Evolutionary conservation across 2,113 vertebrate species (phyloP).

Genomic region (Myiopsitta monachus): DNA sequence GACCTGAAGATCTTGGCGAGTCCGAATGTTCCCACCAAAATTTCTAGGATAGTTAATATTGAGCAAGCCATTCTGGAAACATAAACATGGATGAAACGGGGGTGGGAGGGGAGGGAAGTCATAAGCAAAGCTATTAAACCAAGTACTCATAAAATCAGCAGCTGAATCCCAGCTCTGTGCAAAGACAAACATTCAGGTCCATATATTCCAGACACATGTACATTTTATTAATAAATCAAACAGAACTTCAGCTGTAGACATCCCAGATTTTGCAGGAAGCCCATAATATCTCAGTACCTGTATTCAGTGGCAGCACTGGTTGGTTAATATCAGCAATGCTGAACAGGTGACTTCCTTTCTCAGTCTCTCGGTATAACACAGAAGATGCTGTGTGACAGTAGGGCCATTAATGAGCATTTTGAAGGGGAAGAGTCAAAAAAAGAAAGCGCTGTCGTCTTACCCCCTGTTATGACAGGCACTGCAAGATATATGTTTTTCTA

Average conservation of each 20-base stretch:
- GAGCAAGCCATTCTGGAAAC: neutral
- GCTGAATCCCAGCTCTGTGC: neutral
- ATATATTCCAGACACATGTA: neutral
- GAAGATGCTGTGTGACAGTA: neutral
- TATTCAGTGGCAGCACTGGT: neutral
- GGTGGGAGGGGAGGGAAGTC: too few species aligned
- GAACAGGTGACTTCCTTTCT: neutral
- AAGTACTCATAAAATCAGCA: neutral
- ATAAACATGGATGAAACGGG: rapidly evolving
- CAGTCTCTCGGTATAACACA: neutral
- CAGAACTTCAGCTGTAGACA: neutral
- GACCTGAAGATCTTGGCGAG: rapidly evolving
- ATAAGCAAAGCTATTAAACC: neutral
- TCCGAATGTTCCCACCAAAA: neutral
- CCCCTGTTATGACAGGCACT: neutral
- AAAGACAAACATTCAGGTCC: neutral
- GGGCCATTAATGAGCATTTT: neutral
- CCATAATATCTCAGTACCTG: neutral
- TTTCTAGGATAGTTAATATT: neutral
- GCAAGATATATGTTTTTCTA: neutral
- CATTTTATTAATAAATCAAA: neutral
- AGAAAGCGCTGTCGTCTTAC: neutral
- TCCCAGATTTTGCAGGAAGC: neutral
- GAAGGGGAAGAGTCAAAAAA: neutral
- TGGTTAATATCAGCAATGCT: neutral